Evolutionary conservation across 37 sponge, comb jelly and placozoan species (phyloP), one percentile per base, ranked within the genome.

Genomic region (Petrosia ficiformis): DNA sequence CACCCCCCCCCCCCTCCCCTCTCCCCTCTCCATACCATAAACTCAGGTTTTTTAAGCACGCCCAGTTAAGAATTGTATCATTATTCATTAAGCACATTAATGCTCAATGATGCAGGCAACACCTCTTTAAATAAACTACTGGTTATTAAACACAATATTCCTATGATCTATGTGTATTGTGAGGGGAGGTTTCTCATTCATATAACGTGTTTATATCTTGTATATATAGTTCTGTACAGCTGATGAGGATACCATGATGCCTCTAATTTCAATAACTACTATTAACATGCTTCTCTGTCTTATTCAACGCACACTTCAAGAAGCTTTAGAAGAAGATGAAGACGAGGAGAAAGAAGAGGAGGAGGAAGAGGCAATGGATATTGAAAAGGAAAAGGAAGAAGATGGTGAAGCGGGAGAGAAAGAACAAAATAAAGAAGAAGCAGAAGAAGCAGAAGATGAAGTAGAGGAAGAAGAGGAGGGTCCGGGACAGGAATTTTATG

Each of bases 281-380:
- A 44, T 79, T 10, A 78, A 86, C 65, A 39, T 86, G 10, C 75
- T 86, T 0, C 39, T 86, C 29, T 79, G 77, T 48, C 71, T 77
- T 37, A 29, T 86, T n/a, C 75, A 68, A 21, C 39, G 75, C 25
- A 74, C 80, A 33, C 35, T 80, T 1, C 34, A 64, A 34, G 57
- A 44, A 2, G 80, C 64, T 1, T 38, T 11, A n/a, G 73, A 41
- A 8, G 28, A 21, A 37, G 57, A 36, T 39, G 8, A 36, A 35
- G 68, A 40, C 22, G 42, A 38, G 11, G 68, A 67, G 26, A 36
- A 30, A 1, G 44, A 39, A 63, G 54, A 66, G 37, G 24, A 72
- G 64, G 52, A 39, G 72, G 66, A 72, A 37, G 65, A 61, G 22
- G 81, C 31, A 64, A 25, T 65, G 81, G 40, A n/a, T 11, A 6